phyloP scores from a whole-genome alignment of 2,888 invertebrate species.

The Rhagonycha fulva region DNA sequence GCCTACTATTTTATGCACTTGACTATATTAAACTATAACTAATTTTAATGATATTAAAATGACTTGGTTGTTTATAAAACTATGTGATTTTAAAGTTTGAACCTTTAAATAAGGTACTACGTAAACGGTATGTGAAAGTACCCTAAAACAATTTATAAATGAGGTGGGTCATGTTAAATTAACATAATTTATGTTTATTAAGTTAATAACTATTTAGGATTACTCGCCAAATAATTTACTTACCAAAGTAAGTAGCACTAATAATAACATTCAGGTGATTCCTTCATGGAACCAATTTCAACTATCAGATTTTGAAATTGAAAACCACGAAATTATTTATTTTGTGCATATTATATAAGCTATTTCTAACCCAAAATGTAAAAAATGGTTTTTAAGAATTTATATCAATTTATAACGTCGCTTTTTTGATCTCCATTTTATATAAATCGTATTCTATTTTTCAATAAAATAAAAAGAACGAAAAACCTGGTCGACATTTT shows the following conservation, averaged over 20 bases:
- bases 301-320: neutral
- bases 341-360: neutral
- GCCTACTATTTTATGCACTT: neutral
- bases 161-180: neutral
- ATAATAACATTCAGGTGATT: neutral
- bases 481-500: neutral
- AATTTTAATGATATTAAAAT: neutral
- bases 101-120: neutral
- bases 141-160: slow-evolving; percentile 3
- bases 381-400: neutral
- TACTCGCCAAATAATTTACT: neutral
- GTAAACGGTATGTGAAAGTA: slow-evolving; percentile 3
- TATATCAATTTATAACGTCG: neutral
- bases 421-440: neutral
- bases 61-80: neutral
- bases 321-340: neutral
- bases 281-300: neutral
- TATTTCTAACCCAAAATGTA: neutral
- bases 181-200: neutral
- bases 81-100: neutral
- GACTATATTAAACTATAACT: neutral
- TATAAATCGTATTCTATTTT: neutral
- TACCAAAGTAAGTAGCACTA: neutral
- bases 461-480: neutral
- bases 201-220: neutral